Evolutionary conservation across 2,888 invertebrate species (phyloP).

Genomic region (Dryobotodes eremita): DNA sequence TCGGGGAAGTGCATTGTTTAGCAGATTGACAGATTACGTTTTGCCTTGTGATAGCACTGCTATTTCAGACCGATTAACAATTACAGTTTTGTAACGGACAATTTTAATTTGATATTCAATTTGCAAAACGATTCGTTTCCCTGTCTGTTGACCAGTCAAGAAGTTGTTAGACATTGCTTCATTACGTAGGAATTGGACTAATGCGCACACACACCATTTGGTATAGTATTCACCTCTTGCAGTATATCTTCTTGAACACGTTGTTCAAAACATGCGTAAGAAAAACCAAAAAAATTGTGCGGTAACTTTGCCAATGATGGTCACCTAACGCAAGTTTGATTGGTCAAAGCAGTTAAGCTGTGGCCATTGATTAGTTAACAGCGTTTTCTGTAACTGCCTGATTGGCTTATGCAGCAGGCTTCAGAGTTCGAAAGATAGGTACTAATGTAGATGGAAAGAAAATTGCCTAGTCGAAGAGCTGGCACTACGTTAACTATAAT

Average conservation of each 20-base stretch:
- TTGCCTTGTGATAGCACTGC: neutral
- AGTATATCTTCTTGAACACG: neutral
- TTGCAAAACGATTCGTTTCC: neutral
- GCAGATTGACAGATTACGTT: neutral
- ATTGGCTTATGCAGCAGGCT: neutral
- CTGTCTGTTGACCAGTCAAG: neutral
- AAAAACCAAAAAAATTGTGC: neutral
- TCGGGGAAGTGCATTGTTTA: neutral
- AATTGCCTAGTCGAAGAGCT: slow-evolving; percentile 17
- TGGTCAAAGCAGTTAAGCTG: neutral
- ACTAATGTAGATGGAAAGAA: neutral
- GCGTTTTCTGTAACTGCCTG: neutral
- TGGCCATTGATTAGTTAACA: slow-evolving; percentile 10
- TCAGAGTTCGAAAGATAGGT: neutral
- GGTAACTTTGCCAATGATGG: neutral
- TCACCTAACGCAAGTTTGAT: neutral
- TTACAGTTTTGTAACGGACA: neutral
- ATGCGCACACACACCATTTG: slow-evolving; percentile 1
- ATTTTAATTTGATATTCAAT: neutral
- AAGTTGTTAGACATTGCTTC: neutral
- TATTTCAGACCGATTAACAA: neutral
- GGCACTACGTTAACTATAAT: slow-evolving; percentile 11
- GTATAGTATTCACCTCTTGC: neutral
- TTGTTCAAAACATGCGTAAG: no score
- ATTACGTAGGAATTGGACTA: neutral